Evolutionary conservation across 2,797 vertebrate species (phyloP).

Genomic region (Adrianichthys oophorus): DNA sequence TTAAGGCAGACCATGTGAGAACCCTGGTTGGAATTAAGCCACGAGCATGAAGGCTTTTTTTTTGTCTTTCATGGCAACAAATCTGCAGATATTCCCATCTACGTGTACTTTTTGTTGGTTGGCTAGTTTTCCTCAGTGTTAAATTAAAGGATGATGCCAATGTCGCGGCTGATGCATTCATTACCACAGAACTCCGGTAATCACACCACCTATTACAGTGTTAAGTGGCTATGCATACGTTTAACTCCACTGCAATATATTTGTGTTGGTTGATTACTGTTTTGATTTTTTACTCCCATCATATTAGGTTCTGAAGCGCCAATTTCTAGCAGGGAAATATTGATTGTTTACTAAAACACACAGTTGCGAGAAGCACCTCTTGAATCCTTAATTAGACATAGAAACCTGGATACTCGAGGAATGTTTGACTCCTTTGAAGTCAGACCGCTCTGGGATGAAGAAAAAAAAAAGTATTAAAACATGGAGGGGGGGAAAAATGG

Average conservation of each 20-base stretch:
- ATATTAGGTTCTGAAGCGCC: constrained; percentile 40
- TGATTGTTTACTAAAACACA: constrained; percentile 68
- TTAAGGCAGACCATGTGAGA: no score
- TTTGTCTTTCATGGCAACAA: no score
- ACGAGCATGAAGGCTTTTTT: no score
- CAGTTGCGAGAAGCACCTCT: constrained; percentile 46
- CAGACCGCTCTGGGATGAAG: constrained; percentile 46
- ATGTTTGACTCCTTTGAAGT: constrained; percentile 70
- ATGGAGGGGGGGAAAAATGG: constrained; percentile 8
- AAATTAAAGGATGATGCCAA: not conserved
- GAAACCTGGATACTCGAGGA: constrained; percentile 72
- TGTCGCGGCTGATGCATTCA: constrained; percentile 9
- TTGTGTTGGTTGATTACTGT: constrained; percentile 39
- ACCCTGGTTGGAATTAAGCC: no score
- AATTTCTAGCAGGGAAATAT: constrained; percentile 56
- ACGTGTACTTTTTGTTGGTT: no score
- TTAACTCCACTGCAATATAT: constrained; percentile 22
- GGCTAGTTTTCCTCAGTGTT: no score
- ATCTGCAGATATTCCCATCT: no score
- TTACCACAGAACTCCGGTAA: constrained; percentile 21
- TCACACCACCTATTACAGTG: constrained; percentile 6
- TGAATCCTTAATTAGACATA: constrained; percentile 70
- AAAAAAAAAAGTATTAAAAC: constrained; percentile 47
- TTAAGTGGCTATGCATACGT: constrained; percentile 27
- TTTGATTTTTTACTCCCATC: constrained; percentile 35